These are phyloP conservation scores for Diplazon laetatorius DNA, from an alignment of 2,888 invertebrate species.

Conservation along the genomic window DNA sequence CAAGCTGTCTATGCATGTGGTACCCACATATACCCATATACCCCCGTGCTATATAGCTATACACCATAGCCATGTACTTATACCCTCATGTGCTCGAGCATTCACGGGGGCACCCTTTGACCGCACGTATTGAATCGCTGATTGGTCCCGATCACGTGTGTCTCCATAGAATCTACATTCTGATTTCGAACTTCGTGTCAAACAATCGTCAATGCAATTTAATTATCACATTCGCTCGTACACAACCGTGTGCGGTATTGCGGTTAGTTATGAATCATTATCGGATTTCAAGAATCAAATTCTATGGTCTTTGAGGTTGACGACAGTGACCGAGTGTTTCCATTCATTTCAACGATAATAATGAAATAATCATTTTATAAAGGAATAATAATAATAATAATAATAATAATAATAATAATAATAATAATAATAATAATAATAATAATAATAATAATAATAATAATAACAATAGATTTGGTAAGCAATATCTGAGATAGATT, in stretches of 20 bases:
- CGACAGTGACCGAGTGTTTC: too few relatives aligned
- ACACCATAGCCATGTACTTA: conserved; percentile 25
- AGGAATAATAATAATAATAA: too few relatives aligned
- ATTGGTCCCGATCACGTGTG: conserved; percentile 57
- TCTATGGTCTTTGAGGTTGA: not conserved
- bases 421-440: too few relatives aligned
- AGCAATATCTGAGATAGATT: too few relatives aligned
- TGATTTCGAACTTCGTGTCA: conserved; percentile 47
- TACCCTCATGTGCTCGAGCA: conserved; percentile 40
- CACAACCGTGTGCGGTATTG: not conserved
- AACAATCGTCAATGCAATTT: conserved; percentile 38
- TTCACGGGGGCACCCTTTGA: not conserved
- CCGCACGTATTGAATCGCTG: conserved; percentile 47
- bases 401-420: too few relatives aligned
- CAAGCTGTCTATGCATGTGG: conserved; percentile 39
- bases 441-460: too few relatives aligned
- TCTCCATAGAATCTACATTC: conserved; percentile 48
- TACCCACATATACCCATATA: not conserved
- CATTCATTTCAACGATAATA: too few relatives aligned
- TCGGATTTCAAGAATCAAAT: not conserved
- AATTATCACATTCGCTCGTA: conserved; percentile 28
- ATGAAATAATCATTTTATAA: too few relatives aligned
- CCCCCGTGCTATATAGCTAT: not conserved
- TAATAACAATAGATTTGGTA: too few relatives aligned
- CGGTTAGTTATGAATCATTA: not conserved